phyloP scores from a whole-genome alignment of 2,113 vertebrate species.

The Emydura subglobosa region DNA sequence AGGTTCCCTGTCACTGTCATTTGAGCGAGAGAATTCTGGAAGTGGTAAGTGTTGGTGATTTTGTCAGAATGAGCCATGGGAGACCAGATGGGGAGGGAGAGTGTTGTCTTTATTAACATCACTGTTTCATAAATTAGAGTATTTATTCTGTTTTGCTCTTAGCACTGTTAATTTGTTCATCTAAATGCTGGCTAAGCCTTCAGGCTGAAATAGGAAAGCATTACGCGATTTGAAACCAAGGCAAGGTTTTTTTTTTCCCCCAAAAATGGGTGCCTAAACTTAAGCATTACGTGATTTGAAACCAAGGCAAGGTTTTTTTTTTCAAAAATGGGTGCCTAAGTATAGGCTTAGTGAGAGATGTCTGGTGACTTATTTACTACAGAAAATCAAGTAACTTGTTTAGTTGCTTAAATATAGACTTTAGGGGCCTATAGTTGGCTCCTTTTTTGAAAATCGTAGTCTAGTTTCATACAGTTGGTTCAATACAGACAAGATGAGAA shows the following conservation, averaged over 20 bases:
- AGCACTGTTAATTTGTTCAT: conserved; percentile 29
- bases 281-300: no score
- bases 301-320: no score
- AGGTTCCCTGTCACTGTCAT: conserved; percentile 93
- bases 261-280: neutral
- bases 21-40: conserved; percentile 90
- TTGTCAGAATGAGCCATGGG: neutral
- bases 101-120: neutral
- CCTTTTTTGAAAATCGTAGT: neutral
- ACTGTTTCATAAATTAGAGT: neutral
- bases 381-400: neutral
- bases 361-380: neutral
- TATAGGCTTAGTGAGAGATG: neutral
- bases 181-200: neutral
- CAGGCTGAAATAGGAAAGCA: neutral
- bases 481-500: neutral
- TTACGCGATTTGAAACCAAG: neutral
- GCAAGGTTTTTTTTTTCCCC: neutral
- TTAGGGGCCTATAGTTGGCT: neutral
- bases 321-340: neutral
- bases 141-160: conserved; percentile 33
- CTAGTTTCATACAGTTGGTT: neutral
- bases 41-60: conserved; percentile 77
- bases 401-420: neutral
- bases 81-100: neutral